Base-by-base conservation (phyloP, 2,888 invertebrate species). In the Lasius fuliginosus region DNA sequence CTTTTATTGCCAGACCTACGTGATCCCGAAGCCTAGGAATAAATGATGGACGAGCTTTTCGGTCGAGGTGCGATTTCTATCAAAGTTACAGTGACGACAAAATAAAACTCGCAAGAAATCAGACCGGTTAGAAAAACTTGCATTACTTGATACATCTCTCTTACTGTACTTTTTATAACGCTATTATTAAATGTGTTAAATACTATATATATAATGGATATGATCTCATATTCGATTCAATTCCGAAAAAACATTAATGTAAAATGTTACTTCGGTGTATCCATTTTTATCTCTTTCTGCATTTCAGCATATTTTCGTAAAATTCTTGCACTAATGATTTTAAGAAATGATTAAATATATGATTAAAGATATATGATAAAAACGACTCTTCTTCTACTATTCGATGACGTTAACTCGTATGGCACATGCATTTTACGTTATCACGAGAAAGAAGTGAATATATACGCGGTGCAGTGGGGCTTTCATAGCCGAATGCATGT, bases 1-100 rank as follows among this genome's bases (percentile, higher is more conserved):
- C 68, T 79, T 85, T 85, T 74, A 84, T 85, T 84, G 74, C 60
- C 53, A 67, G 49, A 53, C 62, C 67, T 84, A 83, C 71, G 85
- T 77, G 67, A 76, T 67, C 76, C 65, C 71, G 8, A 73, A 71
- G 40, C 33, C 40, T 58, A 33, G 18, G 30, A 81, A 79, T 81
- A 65, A 79, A 65, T 64, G 65, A 84, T 65, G 56, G 49, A 76
- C 60, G 56, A 64, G n/a, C 73, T 65, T 49, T 27, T 56, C 64
- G 23, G 12, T 8, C 36, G 30, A 65, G 40, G 12, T n/a, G 42
- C 27, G 46, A 11, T 62, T 15, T 8, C 15, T 53, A 46, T 76
- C 27, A 36, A 67, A 67, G 67, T 81, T 42, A 69, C 53, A n/a
- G 33, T 3, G 18, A 65, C 58, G 42, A 33, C 42, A 18, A 62